phyloP scores from a whole-genome alignment of 1,140 invertebrate species.

The Hirudo medicinalis region DNA sequence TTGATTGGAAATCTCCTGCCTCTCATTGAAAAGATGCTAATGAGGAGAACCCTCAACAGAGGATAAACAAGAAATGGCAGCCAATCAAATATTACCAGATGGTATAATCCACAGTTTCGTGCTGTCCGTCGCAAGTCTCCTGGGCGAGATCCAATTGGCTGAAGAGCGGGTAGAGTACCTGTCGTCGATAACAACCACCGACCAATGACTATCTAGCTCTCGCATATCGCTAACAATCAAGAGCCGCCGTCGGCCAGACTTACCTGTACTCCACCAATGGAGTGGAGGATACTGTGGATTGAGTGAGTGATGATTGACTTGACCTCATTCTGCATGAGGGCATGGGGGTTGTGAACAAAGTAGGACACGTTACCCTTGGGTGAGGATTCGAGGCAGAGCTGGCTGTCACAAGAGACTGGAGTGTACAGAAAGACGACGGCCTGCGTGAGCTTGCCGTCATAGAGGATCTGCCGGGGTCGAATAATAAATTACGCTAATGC shows the following conservation, averaged over 20 bases:
- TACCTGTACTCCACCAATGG: constrained; percentile 88
- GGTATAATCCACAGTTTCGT: constrained; percentile 37
- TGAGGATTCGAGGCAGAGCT: constrained; percentile 84
- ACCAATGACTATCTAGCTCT: too few species aligned
- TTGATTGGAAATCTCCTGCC: too few species aligned
- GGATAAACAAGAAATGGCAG: too few species aligned
- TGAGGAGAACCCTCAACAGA: too few species aligned
- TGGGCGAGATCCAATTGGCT: constrained; percentile 82
- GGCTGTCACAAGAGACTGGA: constrained; percentile 88
- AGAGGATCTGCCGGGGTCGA: constrained; percentile 63
- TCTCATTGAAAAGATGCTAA: too few species aligned
- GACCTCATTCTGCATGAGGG: constrained; percentile 93
- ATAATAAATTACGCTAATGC: neutral
- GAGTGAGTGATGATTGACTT: constrained; percentile 97
- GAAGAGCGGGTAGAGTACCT: constrained; percentile 89
- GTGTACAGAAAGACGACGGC: constrained; percentile 99
- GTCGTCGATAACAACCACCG: neutral
- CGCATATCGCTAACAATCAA: too few species aligned
- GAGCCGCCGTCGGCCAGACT: neutral
- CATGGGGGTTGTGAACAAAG: constrained; percentile 97
- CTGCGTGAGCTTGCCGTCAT: constrained; percentile 90
- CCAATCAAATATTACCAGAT: constrained; percentile 38
- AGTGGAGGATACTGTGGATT: constrained; percentile 95
- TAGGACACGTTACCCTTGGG: constrained; percentile 90
- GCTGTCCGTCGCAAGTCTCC: constrained; percentile 28